Conservation (phyloP, 1,140 invertebrate genomes). For the Pseudomyrmex pallidus region DNA sequence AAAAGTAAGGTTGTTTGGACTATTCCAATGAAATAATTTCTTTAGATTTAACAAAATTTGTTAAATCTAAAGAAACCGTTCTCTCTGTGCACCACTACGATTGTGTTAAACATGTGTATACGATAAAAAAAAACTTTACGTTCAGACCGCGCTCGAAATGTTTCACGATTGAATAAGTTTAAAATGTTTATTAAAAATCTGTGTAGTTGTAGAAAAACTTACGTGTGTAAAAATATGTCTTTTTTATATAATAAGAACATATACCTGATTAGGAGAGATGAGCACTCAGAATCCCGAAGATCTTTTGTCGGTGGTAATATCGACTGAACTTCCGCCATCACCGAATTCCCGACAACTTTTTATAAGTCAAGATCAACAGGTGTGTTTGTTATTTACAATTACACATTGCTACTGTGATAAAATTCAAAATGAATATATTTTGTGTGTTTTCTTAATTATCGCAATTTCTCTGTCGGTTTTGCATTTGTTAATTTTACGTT, state of each 20-base stretch:
- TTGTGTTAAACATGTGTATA: no score
- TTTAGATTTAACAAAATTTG: no score
- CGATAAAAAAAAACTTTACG: no score
- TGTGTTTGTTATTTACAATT: constrained; percentile 42
- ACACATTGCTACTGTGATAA: no score
- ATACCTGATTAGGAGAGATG: constrained; percentile 61
- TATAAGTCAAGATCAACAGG: constrained; percentile 78
- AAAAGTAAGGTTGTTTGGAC: no score
- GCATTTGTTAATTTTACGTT: no score
- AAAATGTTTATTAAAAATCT: not conserved
- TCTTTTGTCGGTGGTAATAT: constrained; percentile 72
- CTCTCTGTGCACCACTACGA: no score
- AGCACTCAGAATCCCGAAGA: constrained; percentile 75
- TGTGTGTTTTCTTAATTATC: not conserved
- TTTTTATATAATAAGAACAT: not conserved
- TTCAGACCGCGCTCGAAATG: no score
- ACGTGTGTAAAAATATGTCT: not conserved
- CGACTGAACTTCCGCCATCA: constrained; percentile 72
- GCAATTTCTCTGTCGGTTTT: not conserved
- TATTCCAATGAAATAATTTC: no score
- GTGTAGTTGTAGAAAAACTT: not conserved
- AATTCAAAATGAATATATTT: not conserved
- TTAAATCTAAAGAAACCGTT: no score
- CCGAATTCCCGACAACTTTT: constrained; percentile 75
- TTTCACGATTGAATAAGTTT: not conserved